Percentiles rank a stretch among this genome's conserved stretches.
Conservation (phyloP, 2,888 invertebrate species). For the Elegia similella region DNA sequence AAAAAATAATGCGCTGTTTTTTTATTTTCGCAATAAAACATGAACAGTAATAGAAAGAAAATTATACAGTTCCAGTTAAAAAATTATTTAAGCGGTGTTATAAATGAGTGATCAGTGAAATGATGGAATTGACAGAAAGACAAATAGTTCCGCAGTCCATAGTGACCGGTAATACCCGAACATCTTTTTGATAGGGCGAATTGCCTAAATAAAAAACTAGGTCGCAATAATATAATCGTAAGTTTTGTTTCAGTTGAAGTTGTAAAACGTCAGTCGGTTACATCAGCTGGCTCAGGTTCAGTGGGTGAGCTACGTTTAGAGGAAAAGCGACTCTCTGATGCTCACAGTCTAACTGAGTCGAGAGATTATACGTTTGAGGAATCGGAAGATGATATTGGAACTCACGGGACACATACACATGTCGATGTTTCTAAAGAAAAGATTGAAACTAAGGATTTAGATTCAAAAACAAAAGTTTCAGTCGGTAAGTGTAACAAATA, state of each 20-base stretch:
- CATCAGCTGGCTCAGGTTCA: conserved; percentile 72
- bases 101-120: too few relatives aligned
- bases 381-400: conserved; percentile 75
- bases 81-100: too few relatives aligned
- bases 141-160: too few relatives aligned
- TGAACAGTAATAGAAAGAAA: too few relatives aligned
- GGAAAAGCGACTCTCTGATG: conserved; percentile 75
- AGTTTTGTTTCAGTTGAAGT: conserved; percentile 52
- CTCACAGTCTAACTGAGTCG: conserved; percentile 74
- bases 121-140: too few relatives aligned
- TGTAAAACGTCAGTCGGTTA: conserved; percentile 69
- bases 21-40: too few relatives aligned
- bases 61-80: too few relatives aligned
- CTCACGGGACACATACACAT: conserved; percentile 69
- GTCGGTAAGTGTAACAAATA: neutral
- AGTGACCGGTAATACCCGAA: too few relatives aligned
- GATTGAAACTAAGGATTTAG: conserved; percentile 52
- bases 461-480: conserved; percentile 44
- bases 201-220: too few relatives aligned
- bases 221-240: too few relatives aligned
- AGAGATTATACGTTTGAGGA: conserved; percentile 79
- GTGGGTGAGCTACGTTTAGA: conserved; percentile 67
- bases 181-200: too few relatives aligned
- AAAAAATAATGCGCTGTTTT: too few relatives aligned
- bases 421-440: conserved; percentile 59